Evolutionary conservation across 2,797 vertebrate species (phyloP).

Genomic region (Calcarius lapponicus): DNA sequence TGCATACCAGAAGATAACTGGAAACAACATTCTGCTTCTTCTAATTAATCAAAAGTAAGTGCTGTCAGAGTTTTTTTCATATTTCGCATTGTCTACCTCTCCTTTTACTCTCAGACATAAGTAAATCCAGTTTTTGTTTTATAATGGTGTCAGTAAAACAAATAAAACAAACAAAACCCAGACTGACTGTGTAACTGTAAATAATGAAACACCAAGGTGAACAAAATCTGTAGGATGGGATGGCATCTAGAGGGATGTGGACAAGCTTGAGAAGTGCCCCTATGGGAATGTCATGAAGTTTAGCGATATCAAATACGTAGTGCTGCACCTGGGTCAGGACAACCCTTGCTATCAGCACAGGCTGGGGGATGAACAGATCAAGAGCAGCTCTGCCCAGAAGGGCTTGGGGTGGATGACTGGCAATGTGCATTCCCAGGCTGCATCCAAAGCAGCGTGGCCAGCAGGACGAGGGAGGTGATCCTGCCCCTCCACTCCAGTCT

Average conservation of each 20-base stretch:
- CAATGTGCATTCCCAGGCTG: background rate
- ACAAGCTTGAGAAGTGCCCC: background rate
- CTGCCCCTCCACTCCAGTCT: background rate
- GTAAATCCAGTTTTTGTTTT: background rate
- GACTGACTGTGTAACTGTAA: background rate
- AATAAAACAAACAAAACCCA: background rate
- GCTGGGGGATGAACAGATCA: background rate
- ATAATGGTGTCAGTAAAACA: background rate
- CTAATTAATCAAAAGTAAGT: background rate
- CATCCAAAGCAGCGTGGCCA: accelerated
- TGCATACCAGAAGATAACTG: background rate
- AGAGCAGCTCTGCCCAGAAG: background rate
- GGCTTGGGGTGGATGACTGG: no score
- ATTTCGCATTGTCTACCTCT: background rate
- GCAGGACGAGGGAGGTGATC: background rate
- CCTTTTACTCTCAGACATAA: background rate
- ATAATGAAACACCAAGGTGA: background rate
- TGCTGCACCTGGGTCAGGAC: no score
- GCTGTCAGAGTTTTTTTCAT: accelerated
- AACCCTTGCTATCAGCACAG: background rate
- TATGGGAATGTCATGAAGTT: background rate
- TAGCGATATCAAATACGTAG: background rate
- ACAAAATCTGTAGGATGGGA: background rate
- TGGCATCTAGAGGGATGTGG: no score
- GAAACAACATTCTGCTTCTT: background rate